These are phyloP conservation scores for Thymelicus sylvestris DNA, from an alignment of 2,888 invertebrate species.

Conservation along the genomic window DNA sequence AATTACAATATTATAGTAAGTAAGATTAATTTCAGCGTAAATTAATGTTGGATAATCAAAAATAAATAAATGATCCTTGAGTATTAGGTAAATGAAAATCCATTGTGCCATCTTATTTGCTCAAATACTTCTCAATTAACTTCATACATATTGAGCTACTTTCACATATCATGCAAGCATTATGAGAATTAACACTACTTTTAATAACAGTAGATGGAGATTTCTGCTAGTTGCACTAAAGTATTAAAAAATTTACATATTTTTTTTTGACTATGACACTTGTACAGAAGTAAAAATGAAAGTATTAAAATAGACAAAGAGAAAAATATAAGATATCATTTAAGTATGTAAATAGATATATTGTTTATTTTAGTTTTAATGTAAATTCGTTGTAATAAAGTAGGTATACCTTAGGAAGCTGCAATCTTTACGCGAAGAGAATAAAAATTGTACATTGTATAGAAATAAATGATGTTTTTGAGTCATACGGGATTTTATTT, in stretches of 20 bases:
- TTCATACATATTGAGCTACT: conserved; percentile 17
- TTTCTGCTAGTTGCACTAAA: conserved; percentile 10
- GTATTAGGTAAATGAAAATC: conserved; percentile 17
- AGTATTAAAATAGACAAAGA: conserved; percentile 17
- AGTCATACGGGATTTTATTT: conserved; percentile 57
- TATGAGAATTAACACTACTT: conserved; percentile 12
- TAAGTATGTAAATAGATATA: conserved; percentile 59
- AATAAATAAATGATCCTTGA: not conserved
- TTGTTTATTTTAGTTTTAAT: conserved; percentile 49
- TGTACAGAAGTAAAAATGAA: conserved; percentile 32
- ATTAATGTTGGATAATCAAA: conserved; percentile 19
- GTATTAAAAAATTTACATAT: not conserved
- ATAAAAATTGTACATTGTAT: conserved; percentile 75
- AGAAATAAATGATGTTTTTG: conserved; percentile 78
- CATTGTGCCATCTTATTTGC: conserved; percentile 35
- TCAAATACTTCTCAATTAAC: conserved; percentile 25
- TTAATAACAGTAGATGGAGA: not conserved
- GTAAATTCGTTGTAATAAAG: conserved; percentile 61
- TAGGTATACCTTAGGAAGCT: conserved; percentile 59
- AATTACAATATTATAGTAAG: conserved; percentile 29
- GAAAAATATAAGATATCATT: too few relatives aligned
- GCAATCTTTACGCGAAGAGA: conserved; percentile 63
- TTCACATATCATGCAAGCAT: conserved; percentile 22
- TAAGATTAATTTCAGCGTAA: conserved; percentile 29
- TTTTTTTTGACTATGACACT: conserved; percentile 1